A percentile compares a stretch with the other conserved stretches of the same genome.
Conservation (phyloP, 2,888 invertebrate species). For the Hetaerina titia region DNA sequence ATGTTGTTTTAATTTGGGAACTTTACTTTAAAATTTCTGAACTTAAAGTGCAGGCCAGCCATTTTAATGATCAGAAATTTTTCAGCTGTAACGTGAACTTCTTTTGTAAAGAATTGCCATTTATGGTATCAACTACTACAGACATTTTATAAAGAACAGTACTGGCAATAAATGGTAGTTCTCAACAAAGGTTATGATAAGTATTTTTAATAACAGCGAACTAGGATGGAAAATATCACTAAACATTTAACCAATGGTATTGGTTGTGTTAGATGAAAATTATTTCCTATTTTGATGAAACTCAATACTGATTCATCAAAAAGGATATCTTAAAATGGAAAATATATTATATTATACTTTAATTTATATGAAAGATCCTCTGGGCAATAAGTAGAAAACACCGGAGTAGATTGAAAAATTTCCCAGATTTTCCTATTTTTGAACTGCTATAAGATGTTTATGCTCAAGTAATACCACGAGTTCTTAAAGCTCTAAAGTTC, state of each 20-base stretch:
- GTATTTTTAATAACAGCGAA: slow-evolving; percentile 41
- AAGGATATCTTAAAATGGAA: background rate
- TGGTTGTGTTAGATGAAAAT: slow-evolving; percentile 19
- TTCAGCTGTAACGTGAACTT: slow-evolving; percentile 4
- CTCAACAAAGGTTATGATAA: slow-evolving; percentile 45
- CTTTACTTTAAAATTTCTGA: slow-evolving; percentile 14
- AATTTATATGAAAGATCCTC: slow-evolving; percentile 51
- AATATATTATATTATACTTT: slow-evolving; percentile 27
- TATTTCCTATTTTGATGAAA: slow-evolving; percentile 39
- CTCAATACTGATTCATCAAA: slow-evolving; percentile 17
- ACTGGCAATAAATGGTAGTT: slow-evolving; percentile 56
- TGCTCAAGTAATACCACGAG: slow-evolving; percentile 49
- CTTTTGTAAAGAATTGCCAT: slow-evolving; percentile 17
- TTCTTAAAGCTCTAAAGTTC: slow-evolving; percentile 43
- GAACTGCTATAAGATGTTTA: slow-evolving; percentile 49
- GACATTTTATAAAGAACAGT: slow-evolving; percentile 27
- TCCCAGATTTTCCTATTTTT: slow-evolving; percentile 53
- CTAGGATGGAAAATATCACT: slow-evolving; percentile 5
- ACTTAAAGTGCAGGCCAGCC: slow-evolving; percentile 23
- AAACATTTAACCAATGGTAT: slow-evolving; percentile 4
- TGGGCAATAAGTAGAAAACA: slow-evolving; percentile 60
- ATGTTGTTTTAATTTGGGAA: background rate
- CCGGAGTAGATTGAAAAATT: slow-evolving; percentile 45
- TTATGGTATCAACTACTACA: slow-evolving; percentile 33
- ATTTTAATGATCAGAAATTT: slow-evolving; percentile 28